Evolutionary conservation across 2,888 invertebrate species (phyloP).

Genomic region (Dryococelus australis): DNA sequence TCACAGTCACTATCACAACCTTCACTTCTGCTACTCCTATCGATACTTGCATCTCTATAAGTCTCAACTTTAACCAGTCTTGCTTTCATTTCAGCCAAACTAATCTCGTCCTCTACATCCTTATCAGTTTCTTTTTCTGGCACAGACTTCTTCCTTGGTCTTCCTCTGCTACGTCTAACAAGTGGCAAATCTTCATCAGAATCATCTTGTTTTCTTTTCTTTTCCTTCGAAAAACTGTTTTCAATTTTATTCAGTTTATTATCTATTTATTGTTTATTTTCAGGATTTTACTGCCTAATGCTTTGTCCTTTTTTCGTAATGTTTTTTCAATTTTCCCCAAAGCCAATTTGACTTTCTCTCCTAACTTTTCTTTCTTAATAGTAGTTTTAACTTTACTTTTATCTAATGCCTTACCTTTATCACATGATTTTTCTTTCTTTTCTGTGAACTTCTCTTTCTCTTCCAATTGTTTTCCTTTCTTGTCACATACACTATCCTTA

Average conservation of each 20-base stretch:
- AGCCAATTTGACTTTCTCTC: slow-evolving; percentile 45
- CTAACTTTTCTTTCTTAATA: slow-evolving; percentile 46
- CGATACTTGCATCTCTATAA: slow-evolving; percentile 57
- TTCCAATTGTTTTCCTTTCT: slow-evolving; percentile 29
- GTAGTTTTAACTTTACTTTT: slow-evolving; percentile 44
- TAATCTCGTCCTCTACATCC: slow-evolving; percentile 53
- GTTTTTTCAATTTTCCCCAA: slow-evolving; percentile 46
- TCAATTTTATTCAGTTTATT: slow-evolving; percentile 9
- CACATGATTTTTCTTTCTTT: neutral
- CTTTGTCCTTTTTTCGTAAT: slow-evolving; percentile 44
- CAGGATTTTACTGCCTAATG: slow-evolving; percentile 41
- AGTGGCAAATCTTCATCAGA: slow-evolving; percentile 50
- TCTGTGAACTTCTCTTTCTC: slow-evolving; percentile 19
- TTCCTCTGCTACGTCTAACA: slow-evolving; percentile 37
- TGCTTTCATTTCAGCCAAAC: slow-evolving; percentile 56
- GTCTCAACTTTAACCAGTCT: slow-evolving; percentile 59
- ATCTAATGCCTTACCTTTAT: neutral
- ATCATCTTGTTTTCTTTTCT: slow-evolving; percentile 54
- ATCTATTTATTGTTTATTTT: slow-evolving; percentile 36
- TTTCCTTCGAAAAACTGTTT: slow-evolving; percentile 4
- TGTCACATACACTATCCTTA: neutral
- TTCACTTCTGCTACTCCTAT: slow-evolving; percentile 43
- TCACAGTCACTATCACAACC: slow-evolving; percentile 51
- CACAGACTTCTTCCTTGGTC: slow-evolving; percentile 33
- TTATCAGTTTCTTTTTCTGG: slow-evolving; percentile 43